Conservation (phyloP, 2,888 invertebrate species). For the Herminia tarsipennalis region DNA sequence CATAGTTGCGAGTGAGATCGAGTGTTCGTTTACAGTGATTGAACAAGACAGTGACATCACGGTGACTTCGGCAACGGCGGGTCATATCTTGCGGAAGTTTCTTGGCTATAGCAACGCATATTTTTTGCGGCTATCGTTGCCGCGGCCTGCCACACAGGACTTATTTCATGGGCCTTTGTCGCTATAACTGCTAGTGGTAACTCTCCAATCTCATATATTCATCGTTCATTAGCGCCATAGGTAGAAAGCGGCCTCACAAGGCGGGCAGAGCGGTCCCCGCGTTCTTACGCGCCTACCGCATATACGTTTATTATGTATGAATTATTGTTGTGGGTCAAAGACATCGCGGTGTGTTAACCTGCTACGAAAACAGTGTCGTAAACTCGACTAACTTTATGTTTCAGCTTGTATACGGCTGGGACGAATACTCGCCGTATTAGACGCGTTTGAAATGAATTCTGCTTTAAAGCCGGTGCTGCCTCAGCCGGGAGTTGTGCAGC, state of each 20-base stretch:
- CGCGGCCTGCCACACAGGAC: slow-evolving; percentile 59
- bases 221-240: slow-evolving; percentile 49
- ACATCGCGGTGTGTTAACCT: slow-evolving; percentile 70
- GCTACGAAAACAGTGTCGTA: slow-evolving; percentile 64
- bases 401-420: slow-evolving; percentile 61
- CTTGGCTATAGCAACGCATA: slow-evolving; percentile 80
- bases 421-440: slow-evolving; percentile 41
- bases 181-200: slow-evolving; percentile 69
- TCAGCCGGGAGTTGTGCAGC: slow-evolving; percentile 78
- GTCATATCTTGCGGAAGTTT: slow-evolving; percentile 80
- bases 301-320: slow-evolving; percentile 74
- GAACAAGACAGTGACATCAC: slow-evolving; percentile 55
- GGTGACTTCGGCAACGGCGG: slow-evolving; percentile 61
- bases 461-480: slow-evolving; percentile 86
- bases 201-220: slow-evolving; percentile 54
- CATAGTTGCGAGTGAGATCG: slow-evolving; percentile 59
- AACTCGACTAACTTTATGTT: slow-evolving; percentile 69
- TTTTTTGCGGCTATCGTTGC: slow-evolving; percentile 79
- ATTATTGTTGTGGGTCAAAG: slow-evolving; percentile 83
- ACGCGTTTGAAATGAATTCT: slow-evolving; percentile 84
- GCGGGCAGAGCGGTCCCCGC: slow-evolving; percentile 60
- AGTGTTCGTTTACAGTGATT: slow-evolving; percentile 60
- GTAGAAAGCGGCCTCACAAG: slow-evolving; percentile 58
- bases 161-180: slow-evolving; percentile 72
- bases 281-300: slow-evolving; percentile 73